A percentile compares a stretch with the other conserved stretches of the same genome.
Conservation (phyloP, 1,140 invertebrate species). For the Aphelenchoides fujianensis region DNA sequence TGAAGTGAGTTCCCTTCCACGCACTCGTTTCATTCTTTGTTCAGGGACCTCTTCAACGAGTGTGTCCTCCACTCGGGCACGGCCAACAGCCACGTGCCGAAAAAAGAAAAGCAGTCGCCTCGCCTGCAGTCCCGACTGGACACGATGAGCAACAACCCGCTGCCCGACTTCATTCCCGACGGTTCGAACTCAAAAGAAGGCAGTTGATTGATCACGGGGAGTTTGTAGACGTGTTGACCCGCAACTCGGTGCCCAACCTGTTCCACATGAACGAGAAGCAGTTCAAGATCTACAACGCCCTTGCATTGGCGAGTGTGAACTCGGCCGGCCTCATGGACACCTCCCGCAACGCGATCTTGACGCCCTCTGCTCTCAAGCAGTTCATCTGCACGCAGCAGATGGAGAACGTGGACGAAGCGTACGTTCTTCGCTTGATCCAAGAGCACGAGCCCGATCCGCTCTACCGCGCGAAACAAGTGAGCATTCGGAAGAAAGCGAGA, state of each 20-base stretch:
- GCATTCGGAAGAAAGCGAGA: too few relatives aligned
- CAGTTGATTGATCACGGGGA: too few relatives aligned
- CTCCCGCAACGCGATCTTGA: conserved; percentile 72
- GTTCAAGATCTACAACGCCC: conserved; percentile 77
- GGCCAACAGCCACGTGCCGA: conserved; percentile 52
- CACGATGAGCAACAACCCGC: conserved; percentile 13
- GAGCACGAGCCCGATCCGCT: conserved; percentile 80
- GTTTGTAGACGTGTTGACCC: conserved; percentile 54
- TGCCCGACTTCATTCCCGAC: conserved; percentile 43
- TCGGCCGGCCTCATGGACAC: conserved; percentile 78
- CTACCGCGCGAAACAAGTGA: conserved; percentile 69
- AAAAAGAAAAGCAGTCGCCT: conserved; percentile 50
- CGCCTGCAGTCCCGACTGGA: conserved; percentile 49
- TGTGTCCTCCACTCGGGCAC: conserved; percentile 48
- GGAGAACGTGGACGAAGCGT: conserved; percentile 46
- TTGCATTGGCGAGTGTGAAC: conserved; percentile 76
- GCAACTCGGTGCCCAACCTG: conserved; percentile 48
- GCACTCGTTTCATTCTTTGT: conserved; percentile 27
- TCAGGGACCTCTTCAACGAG: conserved; percentile 60
- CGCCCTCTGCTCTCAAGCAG: conserved; percentile 75
- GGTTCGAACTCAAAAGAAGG: too few relatives aligned
- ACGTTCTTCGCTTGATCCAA: conserved; percentile 37
- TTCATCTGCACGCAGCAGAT: conserved; percentile 74
- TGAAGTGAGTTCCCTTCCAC: conserved; percentile 81
- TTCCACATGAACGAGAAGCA: conserved; percentile 65